Evolutionary conservation across 2,888 invertebrate species (phyloP).

Genomic region (Unio pictorum): DNA sequence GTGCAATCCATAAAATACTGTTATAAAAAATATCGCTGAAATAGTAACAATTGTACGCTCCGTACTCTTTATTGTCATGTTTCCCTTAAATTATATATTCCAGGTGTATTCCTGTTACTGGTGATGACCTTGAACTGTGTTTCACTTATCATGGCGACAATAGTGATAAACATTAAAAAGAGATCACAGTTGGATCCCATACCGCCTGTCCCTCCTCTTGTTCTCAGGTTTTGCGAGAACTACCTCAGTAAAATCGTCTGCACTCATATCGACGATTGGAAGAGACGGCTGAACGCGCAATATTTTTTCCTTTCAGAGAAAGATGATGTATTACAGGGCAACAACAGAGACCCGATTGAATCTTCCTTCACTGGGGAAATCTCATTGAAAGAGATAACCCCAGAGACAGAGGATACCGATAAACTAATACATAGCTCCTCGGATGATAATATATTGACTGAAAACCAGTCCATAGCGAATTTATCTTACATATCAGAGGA

Average conservation of each 20-base stretch:
- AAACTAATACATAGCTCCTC: too few species aligned
- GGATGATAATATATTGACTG: too few species aligned
- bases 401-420: background rate
- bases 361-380: too few species aligned
- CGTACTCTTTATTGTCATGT: too few species aligned
- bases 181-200: slow-evolving; percentile 58
- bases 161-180: slow-evolving; percentile 69
- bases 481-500: slow-evolving; percentile 2
- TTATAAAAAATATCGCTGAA: too few species aligned
- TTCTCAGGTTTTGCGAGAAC: slow-evolving; percentile 57
- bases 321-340: slow-evolving; percentile 1
- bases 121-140: slow-evolving; percentile 71
- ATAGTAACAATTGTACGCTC: too few species aligned
- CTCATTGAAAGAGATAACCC: slow-evolving; percentile 9
- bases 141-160: slow-evolving; percentile 68
- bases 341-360: background rate
- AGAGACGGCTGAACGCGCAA: slow-evolving; percentile 14
- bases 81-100: slow-evolving; percentile 7
- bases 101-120: slow-evolving; percentile 67
- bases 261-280: slow-evolving; percentile 39
- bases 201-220: slow-evolving; percentile 57
- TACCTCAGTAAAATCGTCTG: slow-evolving; percentile 57
- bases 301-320: background rate
- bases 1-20: too few species aligned
- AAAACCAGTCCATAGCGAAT: background rate